Base-by-base conservation (phyloP, 2,888 invertebrate genomes). In the Drosophila greeni region DNA sequence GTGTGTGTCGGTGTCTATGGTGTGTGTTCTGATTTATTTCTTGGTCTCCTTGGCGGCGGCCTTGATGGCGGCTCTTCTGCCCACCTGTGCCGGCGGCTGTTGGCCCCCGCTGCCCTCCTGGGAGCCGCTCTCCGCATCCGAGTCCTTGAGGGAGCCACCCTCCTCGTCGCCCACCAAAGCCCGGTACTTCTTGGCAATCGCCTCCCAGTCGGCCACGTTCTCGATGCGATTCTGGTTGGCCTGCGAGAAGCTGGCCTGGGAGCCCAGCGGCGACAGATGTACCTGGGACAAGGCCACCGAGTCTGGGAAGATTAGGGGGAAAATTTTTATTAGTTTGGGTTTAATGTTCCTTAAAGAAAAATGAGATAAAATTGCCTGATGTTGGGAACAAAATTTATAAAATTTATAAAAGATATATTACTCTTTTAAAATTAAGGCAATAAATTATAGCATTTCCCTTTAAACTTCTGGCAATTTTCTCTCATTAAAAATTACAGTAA, bases 161-260 rank as follows among this genome's bases (percentile, higher is more conserved):
- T 91, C 90, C 65, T 92, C 92, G 66, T 92, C 91, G 90, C 94
- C 93, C 72, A 92, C 91, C 11, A 96, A 90, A 0, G 94, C 94
- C 20, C 95, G 91, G 87, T 97, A 97, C 86, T 96, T 96, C 89
- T 95, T 95, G 23, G 96, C 94, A 62, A 97, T 96, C 3, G 93
- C 91, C 83, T 95, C 95, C 97, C 97, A 97, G 87, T 97, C 96
- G 2, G 95, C 95, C 8, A 97, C 95, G 84, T 94, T 95, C 87
- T 96, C 96, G 75, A 96, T 96, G 75, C 95, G 91, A 47, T 93
- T 94, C 51, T 92, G 92, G 70, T 91, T 90, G 60, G 91, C 91
- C 73, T 93, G 93, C 84, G 92, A 93, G 89, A 96, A 95, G 85
- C 95, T 95, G 72, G 95, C 89, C 87, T 95, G 95, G 0, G 95